phyloP scores from a whole-genome alignment of 2,797 vertebrate genomes.

The Esox lucius region DNA sequence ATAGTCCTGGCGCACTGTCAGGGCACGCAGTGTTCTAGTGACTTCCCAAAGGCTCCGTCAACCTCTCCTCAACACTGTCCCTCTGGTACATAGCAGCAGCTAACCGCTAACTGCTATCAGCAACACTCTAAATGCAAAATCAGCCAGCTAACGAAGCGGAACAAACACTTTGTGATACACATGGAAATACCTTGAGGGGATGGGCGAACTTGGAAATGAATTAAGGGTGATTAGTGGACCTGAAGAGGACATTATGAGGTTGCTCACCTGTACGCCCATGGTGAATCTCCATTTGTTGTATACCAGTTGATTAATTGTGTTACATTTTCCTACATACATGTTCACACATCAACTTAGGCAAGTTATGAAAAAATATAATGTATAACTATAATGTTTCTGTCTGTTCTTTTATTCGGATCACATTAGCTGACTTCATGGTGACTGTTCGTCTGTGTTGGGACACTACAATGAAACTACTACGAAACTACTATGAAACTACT shows the following conservation, averaged over 20 bases:
- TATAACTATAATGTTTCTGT: too few relatives aligned
- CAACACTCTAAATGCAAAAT: conserved; percentile 57
- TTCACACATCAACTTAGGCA: too few relatives aligned
- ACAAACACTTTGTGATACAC: conserved; percentile 42
- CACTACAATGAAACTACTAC: too few relatives aligned
- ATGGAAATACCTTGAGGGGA: background rate
- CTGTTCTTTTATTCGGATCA: too few relatives aligned
- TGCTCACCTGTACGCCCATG: background rate
- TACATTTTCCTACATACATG: too few relatives aligned
- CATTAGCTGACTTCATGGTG: too few relatives aligned
- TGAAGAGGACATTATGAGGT: conserved; percentile 1
- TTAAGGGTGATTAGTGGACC: background rate
- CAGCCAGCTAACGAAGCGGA: conserved; percentile 56
- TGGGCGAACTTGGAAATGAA: background rate
- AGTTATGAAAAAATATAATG: too few relatives aligned
- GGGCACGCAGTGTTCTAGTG: conserved; percentile 7
- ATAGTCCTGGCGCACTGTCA: conserved; percentile 18
- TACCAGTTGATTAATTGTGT: too few relatives aligned
- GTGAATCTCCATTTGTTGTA: background rate
- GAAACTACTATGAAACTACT: too few relatives aligned
- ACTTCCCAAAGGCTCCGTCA: background rate
- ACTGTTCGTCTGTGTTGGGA: too few relatives aligned
- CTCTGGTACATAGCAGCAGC: background rate
- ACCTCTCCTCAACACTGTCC: background rate
- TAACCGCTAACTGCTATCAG: conserved; percentile 38